Evolutionary conservation across 2,113 vertebrate species (phyloP), one percentile per base, ranked within the genome.

Genomic region (Pteronura brasiliensis): DNA sequence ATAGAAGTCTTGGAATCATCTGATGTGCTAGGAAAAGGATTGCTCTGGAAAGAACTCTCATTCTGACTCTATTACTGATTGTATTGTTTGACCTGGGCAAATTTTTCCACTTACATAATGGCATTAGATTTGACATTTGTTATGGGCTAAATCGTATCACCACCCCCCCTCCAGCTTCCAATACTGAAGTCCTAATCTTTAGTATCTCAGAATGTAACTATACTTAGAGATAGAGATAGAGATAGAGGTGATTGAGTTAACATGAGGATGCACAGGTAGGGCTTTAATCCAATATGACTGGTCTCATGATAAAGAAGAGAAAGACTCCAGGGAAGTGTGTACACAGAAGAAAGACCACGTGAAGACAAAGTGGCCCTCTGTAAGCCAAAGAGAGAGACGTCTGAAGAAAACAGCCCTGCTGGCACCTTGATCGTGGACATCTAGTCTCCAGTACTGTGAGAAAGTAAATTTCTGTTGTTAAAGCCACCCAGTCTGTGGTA

Each of bases 161-260:
- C n/a, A n/a, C 5, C 59, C 12, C 44, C 9, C 6, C 20, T 17
- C 25, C 57, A 42, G 31, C 72, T 91, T 82, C 15, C 15, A 82
- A 29, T 94, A 25, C 44, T 52, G 31, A 79, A 52, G 21, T 93
- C n/a, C 15, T 36, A 77, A 57, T 91, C 7, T 29, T 34, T 12
- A 86, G 44, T 81, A n/a, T 52, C 47, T 85, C 49, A 79, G 44
- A 96, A 39, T 74, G 3, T 74, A 67, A 77, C 27, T 3, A 2
- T 90, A n/a, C 87, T 79, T 69, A 39, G 65, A 93, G 20, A 42
- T 96, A 86, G n/a, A 85, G 2, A 9, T n/a, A 27, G 4, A 7
- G 29, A 93, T 96, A 86, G n/a, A 85, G 2, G 12, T 59, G 55
- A 90, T 76, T 82, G 52, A 85, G 47, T 88, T 87, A 96, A 96